Conservation (phyloP, 1,140 invertebrate genomes). For the Apis laboriosa region DNA sequence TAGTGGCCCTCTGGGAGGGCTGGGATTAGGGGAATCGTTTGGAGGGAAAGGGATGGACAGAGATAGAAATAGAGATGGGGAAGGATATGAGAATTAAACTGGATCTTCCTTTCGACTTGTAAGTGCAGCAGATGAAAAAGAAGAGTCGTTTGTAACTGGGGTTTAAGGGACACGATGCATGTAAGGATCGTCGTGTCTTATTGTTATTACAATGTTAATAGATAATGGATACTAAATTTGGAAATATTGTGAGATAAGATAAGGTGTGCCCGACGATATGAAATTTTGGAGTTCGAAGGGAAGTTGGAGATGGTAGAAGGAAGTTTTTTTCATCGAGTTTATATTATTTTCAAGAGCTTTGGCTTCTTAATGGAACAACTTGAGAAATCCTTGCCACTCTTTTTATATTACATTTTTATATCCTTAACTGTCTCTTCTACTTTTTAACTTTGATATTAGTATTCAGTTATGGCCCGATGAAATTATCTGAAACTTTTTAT, state of each 20-base stretch:
- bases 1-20: conserved; percentile 45
- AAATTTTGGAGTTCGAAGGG: no score
- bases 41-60: conserved; percentile 20
- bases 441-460: no score
- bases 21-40: conserved; percentile 27
- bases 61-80: conserved; percentile 48
- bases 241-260: neutral
- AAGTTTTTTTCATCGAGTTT: no score
- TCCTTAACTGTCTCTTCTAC: no score
- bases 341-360: no score
- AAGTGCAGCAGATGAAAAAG: conserved; percentile 15
- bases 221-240: neutral
- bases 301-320: no score
- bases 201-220: neutral
- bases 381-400: no score
- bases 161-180: neutral
- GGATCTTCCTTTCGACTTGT: conserved; percentile 43
- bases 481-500: no score
- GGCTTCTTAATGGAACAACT: no score
- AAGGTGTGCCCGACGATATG: neutral
- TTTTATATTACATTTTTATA: no score
- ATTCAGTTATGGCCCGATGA: no score
- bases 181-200: neutral
- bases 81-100: conserved; percentile 53
- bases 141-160: conserved; percentile 38